Evolutionary conservation across 1,140 invertebrate genomes (phyloP), one percentile per base, ranked within the genome.

Genomic region (Linepithema humile): DNA sequence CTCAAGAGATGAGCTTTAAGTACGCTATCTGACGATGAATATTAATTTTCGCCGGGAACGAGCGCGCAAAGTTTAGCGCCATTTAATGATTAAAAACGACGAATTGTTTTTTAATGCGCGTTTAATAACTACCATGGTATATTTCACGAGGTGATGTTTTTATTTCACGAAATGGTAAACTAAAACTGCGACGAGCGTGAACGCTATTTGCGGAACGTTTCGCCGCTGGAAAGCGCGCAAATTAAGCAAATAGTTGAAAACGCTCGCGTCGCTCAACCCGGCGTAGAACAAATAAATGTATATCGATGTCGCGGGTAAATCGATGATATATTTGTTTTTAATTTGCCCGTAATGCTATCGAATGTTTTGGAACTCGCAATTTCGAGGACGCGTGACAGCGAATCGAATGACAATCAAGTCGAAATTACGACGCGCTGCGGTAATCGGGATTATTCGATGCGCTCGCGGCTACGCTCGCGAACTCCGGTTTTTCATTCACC

Each of bases 181-280:
- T 77, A 57, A 78, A 69, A 69, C 35, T 29, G 62, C 64, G 64
- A 55, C 62, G 48, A 29, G 26, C n/a, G 35, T 15, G 62, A 65
- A 40, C 38, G 64, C 38, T 80, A 80, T 80, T 80, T 80, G 75
- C 64, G 64, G 17, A 80, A 70, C 75, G 75, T 12, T 70, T 70
- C 23, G 64, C 50, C 48, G 48, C 10, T 29, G 62, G n/a, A 40
- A 69, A 43, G 75, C 75, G 64, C 48, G 26, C 64, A 80, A 80
- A 80, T 80, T 80, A 80, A 80, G 48, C 75, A 80, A 80, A 80
- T 80, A 70, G 75, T 80, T 70, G 64, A 69, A 80, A 80, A 70
- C 75, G 38, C n/a, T 23, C 75, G 38, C n/a, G 35, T 69, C 65
- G 75, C 64, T 20, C 64, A 69, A 57, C 48, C 20, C 10, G 20